Conservation (phyloP, 2,888 invertebrate species). For the Athalia circularis region DNA sequence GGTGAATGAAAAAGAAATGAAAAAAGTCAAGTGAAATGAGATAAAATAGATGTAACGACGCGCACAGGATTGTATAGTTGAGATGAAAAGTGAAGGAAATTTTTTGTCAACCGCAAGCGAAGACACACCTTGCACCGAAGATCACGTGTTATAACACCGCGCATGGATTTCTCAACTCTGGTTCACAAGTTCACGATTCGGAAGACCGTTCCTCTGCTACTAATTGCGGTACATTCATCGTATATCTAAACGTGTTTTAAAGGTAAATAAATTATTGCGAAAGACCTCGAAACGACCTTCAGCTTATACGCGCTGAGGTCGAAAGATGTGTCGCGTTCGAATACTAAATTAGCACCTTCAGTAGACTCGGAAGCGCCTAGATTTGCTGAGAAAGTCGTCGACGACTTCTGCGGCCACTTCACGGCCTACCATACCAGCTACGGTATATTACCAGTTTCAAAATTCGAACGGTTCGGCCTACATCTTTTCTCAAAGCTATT, state of each 20-base stretch:
- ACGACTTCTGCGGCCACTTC: neutral
- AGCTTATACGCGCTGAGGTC: neutral
- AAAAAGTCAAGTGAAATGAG: neutral
- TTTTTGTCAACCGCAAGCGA: neutral
- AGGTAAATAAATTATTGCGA: conserved; percentile 12
- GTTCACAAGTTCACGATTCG: conserved; percentile 32
- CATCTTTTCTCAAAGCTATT: neutral
- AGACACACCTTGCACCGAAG: neutral
- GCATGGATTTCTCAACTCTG: conserved; percentile 3
- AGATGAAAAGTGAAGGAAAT: too few relatives aligned
- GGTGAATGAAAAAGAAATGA: neutral
- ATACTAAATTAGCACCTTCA: neutral
- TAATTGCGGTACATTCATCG: too few relatives aligned
- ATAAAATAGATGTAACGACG: neutral
- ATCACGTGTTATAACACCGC: conserved; percentile 6
- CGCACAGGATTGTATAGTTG: neutral
- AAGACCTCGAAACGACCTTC: conserved; percentile 31
- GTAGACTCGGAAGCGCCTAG: conserved; percentile 24
- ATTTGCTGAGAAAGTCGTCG: neutral
- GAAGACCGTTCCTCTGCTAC: neutral
- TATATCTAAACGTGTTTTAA: too few relatives aligned
- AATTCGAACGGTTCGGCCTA: conserved; percentile 39
- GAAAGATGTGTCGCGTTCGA: neutral
- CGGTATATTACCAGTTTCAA: conserved; percentile 22
- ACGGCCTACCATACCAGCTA: neutral